Conservation (phyloP, 2,888 invertebrate genomes). For the Emesis furor region DNA sequence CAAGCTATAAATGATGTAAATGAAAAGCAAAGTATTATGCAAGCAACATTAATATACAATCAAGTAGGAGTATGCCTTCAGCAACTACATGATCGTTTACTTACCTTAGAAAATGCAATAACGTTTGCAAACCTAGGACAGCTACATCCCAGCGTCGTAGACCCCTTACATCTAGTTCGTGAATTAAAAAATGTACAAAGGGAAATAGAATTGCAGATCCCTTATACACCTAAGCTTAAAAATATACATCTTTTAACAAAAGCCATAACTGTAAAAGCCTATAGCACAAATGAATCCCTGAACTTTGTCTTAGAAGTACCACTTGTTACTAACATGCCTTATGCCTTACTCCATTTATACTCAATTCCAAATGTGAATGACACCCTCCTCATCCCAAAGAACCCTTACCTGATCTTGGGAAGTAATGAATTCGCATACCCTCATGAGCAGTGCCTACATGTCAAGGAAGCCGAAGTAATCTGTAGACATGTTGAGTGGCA, state of each 20-base stretch:
- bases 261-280: slow-evolving; percentile 45
- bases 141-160: slow-evolving; percentile 46
- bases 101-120: slow-evolving; percentile 46
- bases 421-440: no score
- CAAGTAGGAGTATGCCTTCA: no score
- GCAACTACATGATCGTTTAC: neutral
- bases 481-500: no score
- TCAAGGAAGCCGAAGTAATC: no score
- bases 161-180: slow-evolving; percentile 20
- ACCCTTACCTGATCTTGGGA: no score
- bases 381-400: slow-evolving; percentile 32
- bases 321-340: slow-evolving; percentile 32
- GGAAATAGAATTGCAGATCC: slow-evolving; percentile 21
- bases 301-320: slow-evolving; percentile 50
- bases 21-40: no score
- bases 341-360: slow-evolving; percentile 43
- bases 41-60: no score
- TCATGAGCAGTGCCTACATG: no score
- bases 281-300: slow-evolving; percentile 47
- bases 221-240: slow-evolving; percentile 34
- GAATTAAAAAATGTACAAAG: slow-evolving; percentile 36
- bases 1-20: no score
- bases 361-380: slow-evolving; percentile 38
- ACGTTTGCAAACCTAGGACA: slow-evolving; percentile 47
- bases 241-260: slow-evolving; percentile 45